Conservation (phyloP, 2,888 invertebrate genomes). For the Celastrina argiolus region DNA sequence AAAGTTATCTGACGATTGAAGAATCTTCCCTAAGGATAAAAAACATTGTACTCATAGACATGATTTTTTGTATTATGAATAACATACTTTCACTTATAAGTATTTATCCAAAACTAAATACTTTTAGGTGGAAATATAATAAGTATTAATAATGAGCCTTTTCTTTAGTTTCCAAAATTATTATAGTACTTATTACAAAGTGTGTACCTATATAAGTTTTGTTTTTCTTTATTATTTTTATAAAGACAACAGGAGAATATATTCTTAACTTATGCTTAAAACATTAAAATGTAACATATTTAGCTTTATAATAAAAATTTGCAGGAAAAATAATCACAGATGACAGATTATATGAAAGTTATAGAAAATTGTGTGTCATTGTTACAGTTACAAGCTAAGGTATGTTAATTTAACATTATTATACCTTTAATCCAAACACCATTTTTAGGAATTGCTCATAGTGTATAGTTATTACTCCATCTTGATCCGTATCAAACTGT, state of each 20-base stretch:
- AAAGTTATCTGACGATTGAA: no score
- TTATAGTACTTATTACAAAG: no score
- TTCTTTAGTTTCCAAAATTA: no score
- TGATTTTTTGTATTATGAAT: no score
- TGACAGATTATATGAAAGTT: neutral
- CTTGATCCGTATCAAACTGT: conserved; percentile 92
- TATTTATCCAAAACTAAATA: no score
- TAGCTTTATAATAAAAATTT: neutral
- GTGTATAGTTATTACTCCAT: conserved; percentile 96
- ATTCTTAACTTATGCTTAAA: neutral
- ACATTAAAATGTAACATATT: no score
- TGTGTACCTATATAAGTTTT: no score
- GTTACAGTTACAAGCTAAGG: neutral
- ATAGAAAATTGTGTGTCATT: neutral
- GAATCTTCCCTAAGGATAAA: no score
- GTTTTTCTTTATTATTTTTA: neutral
- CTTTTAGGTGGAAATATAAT: no score
- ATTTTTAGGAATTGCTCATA: conserved; percentile 97
- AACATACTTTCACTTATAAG: no score
- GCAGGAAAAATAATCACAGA: conserved; percentile 10
- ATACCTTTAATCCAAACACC: conserved; percentile 89
- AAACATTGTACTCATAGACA: no score
- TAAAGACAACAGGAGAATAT: neutral
- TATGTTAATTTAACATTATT: conserved; percentile 35
- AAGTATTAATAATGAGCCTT: no score